Percentiles rank a stretch among this genome's conserved stretches.
Evolutionary conservation across 2,888 invertebrate genomes (phyloP).

Genomic region (Lathronympha strigana): DNA sequence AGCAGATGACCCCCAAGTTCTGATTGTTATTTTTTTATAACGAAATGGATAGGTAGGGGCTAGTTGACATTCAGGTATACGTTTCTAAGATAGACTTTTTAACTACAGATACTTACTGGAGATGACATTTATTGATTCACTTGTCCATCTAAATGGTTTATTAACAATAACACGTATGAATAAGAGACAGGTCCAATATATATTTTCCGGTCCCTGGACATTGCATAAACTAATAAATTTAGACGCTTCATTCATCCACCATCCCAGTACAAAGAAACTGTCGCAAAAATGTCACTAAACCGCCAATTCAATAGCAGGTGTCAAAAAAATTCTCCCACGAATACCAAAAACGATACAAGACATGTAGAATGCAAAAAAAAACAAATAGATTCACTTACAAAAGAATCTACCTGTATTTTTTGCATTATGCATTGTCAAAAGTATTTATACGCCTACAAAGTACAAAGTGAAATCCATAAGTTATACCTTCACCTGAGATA

Average conservation of each 20-base stretch:
- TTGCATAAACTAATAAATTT: constrained; percentile 33
- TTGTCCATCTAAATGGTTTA: constrained; percentile 12
- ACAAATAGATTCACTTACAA: constrained; percentile 11
- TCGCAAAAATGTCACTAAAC: constrained; percentile 24
- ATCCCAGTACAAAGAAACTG: constrained; percentile 19
- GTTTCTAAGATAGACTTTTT: background rate
- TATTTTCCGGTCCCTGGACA: constrained; percentile 43
- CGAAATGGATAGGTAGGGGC: background rate
- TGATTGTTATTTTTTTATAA: too few relatives aligned
- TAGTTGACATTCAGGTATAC: too few relatives aligned
- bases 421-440: constrained; percentile 24
- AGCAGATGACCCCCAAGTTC: too few relatives aligned
- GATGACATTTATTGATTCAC: background rate
- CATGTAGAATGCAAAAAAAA: constrained; percentile 11
- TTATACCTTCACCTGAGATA: constrained; percentile 45
- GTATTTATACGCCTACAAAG: constrained; percentile 24
- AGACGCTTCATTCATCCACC: constrained; percentile 7
- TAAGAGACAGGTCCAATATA: constrained; percentile 22
- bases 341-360: constrained; percentile 38
- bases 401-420: constrained; percentile 36
- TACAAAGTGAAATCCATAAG: constrained; percentile 57
- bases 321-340: constrained; percentile 52
- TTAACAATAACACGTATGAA: background rate
- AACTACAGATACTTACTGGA: background rate
- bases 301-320: constrained; percentile 30